Percentiles rank a stretch among this genome's conserved stretches.
These are phyloP conservation scores for Molanna angustata DNA, from an alignment of 2,888 invertebrate genomes.

Conservation along the genomic window DNA sequence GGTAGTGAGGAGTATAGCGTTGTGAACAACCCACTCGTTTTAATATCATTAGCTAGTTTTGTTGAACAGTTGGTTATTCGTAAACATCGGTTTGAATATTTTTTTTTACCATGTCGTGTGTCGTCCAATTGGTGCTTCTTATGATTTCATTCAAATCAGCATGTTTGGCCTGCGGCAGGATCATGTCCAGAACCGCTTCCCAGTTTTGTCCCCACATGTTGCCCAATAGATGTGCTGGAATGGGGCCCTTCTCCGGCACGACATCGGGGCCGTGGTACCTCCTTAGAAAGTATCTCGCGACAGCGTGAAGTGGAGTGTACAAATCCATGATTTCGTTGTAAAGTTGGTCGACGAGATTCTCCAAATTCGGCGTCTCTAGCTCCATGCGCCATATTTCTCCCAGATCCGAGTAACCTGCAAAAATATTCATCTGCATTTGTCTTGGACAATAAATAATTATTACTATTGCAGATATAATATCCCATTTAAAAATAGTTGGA, in stretches of 20 bases:
- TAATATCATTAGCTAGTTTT: too few species aligned
- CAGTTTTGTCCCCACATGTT: conserved; percentile 71
- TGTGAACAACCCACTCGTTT: too few species aligned
- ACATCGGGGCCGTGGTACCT: conserved; percentile 53
- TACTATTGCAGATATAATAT: neutral
- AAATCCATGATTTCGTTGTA: conserved; percentile 60
- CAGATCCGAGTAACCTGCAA: conserved; percentile 60
- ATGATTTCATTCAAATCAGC: conserved; percentile 55
- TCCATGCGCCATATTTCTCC: conserved; percentile 65
- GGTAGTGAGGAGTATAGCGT: too few species aligned
- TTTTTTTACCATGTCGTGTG: conserved; percentile 54
- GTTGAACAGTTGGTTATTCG: too few species aligned
- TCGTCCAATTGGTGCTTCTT: conserved; percentile 53
- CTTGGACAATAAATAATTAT: too few species aligned
- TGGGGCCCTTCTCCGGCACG: conserved; percentile 54
- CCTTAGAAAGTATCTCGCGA: conserved; percentile 58
- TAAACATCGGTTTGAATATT: neutral
- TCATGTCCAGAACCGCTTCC: conserved; percentile 57
- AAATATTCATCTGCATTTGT: too few species aligned
- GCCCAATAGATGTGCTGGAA: conserved; percentile 71
- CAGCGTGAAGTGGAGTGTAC: conserved; percentile 70
- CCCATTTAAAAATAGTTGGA: neutral
- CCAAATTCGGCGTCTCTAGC: conserved; percentile 59
- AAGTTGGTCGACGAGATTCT: conserved; percentile 50
- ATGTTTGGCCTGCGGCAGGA: conserved; percentile 48